Evolutionary conservation across 2,888 invertebrate species (phyloP), one percentile per base, ranked within the genome.

Genomic region (Eilema caniola): DNA sequence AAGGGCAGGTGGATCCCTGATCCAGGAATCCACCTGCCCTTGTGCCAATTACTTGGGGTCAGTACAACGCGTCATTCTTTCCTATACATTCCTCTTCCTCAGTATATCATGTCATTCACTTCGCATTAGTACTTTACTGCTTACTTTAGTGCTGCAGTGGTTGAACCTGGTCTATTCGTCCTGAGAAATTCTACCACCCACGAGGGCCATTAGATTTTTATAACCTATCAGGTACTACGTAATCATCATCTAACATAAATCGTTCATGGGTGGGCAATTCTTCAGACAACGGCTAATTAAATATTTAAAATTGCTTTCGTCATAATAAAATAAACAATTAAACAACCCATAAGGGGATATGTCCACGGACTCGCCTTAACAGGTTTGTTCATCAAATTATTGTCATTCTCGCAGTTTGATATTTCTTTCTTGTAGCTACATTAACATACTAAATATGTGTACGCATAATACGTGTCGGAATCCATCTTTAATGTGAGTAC

Each of bases 401-500:
- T 67, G 59, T 67, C 37, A 23, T n/a, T 25, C 67, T 33, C 11
- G 31, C 64, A 69, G 67, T 47, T n/a, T 65, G 56, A 65, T 64
- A 71, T 71, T 71, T 71, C 41, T 68, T 68, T 62, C 47, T 33
- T 62, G 71, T 37, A 0, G 23, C 12, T 72, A 60, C 62, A 66
- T 72, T 68, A 68, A 41, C 68, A 72, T 72, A 57, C 25, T 59
- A 78, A 80, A 71, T 75, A 53, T 20, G 41, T 41, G 47, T 47
- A 41, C 41, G 20, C 4, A 41, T 20, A 81, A 47, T 20, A 81
- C 80, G 82, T 81, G 81, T 80, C 74, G 82, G 82, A 72, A 81
- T 81, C 72, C 80, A 75, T 72, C 71, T 69, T 64, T 72, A 67
- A 70, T 77, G 74, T 71, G 31, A 73, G 64, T 67, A 64, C 53